Base-by-base conservation (phyloP, 1,140 invertebrate genomes). In the Magallana angulata region DNA sequence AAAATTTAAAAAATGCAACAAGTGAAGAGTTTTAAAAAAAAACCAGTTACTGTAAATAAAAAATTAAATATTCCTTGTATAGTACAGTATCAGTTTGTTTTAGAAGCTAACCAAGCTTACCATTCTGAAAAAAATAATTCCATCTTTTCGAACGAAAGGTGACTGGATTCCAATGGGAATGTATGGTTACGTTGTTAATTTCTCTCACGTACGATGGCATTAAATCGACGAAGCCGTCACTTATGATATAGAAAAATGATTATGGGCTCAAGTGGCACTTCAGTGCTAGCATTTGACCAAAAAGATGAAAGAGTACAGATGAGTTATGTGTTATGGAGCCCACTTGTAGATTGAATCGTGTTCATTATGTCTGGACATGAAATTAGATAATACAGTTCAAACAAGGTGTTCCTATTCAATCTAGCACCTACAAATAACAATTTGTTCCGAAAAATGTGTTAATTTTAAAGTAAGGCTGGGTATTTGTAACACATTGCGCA, bases 281-380 rank as follows among this genome's bases (percentile, higher is more conserved):
- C 14, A 76, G 14, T 30, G 24, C 36, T 76, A 76, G 68, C 68
- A 76, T 76, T 76, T 76, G 68, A 76, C 68, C 68, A 76, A 76
- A 76, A 76, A 76, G 68, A 76, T 76, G 68, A 76, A 76, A 76
- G 68, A 36, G 68, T 76, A 76, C 68, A 76, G 18, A 76, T 76
- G 68, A 76, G 68, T 76, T 30, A 76, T 76, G 68, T 76, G 68
- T 30, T 76, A 76, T 24, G 24, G 14, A 30, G 68, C 24, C 18
- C 68, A 76, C 68, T 76, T 76, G 68, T 76, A 30, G 68, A 30
- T 24, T 30, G 68, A 76, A 30, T 76, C 68, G 68, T 76, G 68
- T 76, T 76, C 30, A 76, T 8, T 24, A 30, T 30, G 24, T 30
- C 68, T 30, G 24, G 24, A 76, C 68, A 76, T 30, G 36, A 24